phyloP scores from a whole-genome alignment of 2,797 vertebrate species.

The Epinephelus awoara region DNA sequence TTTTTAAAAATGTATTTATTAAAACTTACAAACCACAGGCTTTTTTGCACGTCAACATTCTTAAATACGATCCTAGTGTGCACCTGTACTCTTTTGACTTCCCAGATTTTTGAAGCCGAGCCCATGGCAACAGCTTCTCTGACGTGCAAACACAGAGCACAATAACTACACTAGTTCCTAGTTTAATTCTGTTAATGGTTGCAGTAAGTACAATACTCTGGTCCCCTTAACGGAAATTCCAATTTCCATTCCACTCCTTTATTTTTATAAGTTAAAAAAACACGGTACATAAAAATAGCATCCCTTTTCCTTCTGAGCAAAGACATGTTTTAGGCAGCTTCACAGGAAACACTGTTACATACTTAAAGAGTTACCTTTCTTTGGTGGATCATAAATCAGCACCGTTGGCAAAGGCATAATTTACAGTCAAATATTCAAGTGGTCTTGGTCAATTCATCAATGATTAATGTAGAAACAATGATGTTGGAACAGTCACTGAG shows the following conservation, averaged over 20 bases:
- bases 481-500: slow-evolving; percentile 17
- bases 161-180: background rate
- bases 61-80: background rate
- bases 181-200: slow-evolving; percentile 7
- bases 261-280: background rate
- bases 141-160: slow-evolving; percentile 8
- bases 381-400: slow-evolving; percentile 35
- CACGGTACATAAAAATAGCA: slow-evolving; percentile 16
- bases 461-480: slow-evolving; percentile 52
- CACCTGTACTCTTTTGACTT: background rate
- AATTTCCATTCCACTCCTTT: background rate
- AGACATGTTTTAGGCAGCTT: slow-evolving; percentile 1
- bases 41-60: background rate
- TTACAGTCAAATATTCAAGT: slow-evolving; percentile 55
- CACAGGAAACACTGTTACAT: slow-evolving; percentile 17
- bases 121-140: background rate
- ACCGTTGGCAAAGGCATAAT: slow-evolving; percentile 42
- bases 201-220: background rate
- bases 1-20: background rate
- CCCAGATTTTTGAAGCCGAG: background rate
- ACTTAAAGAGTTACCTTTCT: slow-evolving; percentile 20
- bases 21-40: background rate
- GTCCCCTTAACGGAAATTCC: background rate
- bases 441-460: slow-evolving; percentile 39
- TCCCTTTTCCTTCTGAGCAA: background rate